These are phyloP conservation scores for Lepidonotus clava DNA, from an alignment of 2,888 invertebrate genomes.

Conservation along the genomic window DNA sequence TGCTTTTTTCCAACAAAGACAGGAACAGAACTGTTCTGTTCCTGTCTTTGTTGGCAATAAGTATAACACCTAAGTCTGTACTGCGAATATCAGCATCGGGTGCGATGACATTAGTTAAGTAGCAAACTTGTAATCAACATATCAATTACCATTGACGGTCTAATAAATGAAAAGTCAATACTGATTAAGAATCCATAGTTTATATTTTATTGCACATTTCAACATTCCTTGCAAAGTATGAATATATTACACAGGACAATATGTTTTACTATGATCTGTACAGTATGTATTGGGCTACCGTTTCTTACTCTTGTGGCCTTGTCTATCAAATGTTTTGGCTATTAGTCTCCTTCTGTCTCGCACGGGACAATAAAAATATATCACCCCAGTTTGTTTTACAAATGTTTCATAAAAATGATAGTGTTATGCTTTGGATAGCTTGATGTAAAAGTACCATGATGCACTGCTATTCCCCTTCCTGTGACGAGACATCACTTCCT, in stretches of 20 bases:
- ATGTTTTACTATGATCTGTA: constrained; percentile 46
- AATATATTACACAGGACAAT: constrained; percentile 57
- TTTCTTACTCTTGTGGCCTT: constrained; percentile 42
- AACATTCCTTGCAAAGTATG: constrained; percentile 59
- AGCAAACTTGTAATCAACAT: too few relatives aligned
- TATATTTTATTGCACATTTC: constrained; percentile 57
- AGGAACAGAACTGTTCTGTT: too few relatives aligned
- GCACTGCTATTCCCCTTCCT: constrained; percentile 44
- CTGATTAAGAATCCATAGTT: constrained; percentile 39
- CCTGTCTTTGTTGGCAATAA: too few relatives aligned
- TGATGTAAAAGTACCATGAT: constrained; percentile 48
- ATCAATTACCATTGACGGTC: too few relatives aligned
- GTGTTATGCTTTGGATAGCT: constrained; percentile 30
- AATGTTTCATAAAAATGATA: constrained; percentile 53
- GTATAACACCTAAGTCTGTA: too few relatives aligned
- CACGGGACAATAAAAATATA: constrained; percentile 54
- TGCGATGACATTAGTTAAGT: too few relatives aligned
- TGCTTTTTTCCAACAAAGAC: too few relatives aligned
- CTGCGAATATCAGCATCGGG: too few relatives aligned
- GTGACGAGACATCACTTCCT: not conserved
- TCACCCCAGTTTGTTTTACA: constrained; percentile 46
- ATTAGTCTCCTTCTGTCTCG: constrained; percentile 5
- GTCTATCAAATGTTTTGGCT: constrained; percentile 55
- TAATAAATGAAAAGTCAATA: not conserved
- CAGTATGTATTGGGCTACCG: constrained; percentile 45